Evolutionary conservation across 2,113 vertebrate genomes (phyloP), one percentile per base, ranked within the genome.

Genomic region (Gorsachius goisagi): DNA sequence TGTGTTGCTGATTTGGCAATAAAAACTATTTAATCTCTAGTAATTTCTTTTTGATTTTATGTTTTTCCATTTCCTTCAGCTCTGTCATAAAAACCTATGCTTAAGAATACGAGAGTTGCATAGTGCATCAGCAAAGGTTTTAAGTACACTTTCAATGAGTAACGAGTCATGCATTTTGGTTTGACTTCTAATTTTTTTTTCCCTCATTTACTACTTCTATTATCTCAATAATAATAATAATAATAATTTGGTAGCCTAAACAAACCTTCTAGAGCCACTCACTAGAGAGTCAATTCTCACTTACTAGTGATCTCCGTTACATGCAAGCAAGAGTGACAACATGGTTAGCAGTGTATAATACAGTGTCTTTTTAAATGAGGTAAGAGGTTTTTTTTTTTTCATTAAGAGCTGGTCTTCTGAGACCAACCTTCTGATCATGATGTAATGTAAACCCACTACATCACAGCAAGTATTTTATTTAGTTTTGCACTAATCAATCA

Each of bases 21-120:
- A 97, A 93, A 95, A 97, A 75, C 88, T 96, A 97, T 80, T 97
- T 95, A 94, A 97, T 97, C 95, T 96, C 89, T 91, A 97, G 85
- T 97, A 97, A 97, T 97, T 96, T 96, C 78, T 96, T 96, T 90
- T 93, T 97, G 58, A 97, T 97, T 96, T 95, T 91, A 81, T 95
- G 59, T 76, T 94, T 89, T 90, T 58, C 19, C 21, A 49, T 90
- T 97, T 97, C 85, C 84, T 96, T 97, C 90, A 97, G 88, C 88
- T 97, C 86, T 86, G 66, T 84, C 71, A 95, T 90, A 88, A 95
- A 97, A 96, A 91, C n/a, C 63, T 83, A 91, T 96, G n/a, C 79
- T 94, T 76, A 79, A 92, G 69, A 94, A 83, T 24, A 74, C 5
- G 16, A 28, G 19, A 82, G 4, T 66, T 93, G 73, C 85, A 55